Base-by-base conservation (phyloP, 2,888 invertebrate genomes). In the Brenthis hecate region DNA sequence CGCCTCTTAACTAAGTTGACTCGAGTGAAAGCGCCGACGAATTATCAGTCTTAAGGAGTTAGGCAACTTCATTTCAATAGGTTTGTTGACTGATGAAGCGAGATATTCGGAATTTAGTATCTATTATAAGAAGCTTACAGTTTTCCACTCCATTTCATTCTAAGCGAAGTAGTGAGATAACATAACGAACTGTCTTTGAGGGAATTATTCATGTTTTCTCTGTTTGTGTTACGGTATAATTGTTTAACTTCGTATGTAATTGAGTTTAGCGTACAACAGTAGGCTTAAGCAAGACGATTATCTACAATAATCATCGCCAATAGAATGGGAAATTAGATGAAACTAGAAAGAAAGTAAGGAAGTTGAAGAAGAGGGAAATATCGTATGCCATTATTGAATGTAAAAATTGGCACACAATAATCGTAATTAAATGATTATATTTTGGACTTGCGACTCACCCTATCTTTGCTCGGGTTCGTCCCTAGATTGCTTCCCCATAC, bases 71-170 rank as follows among this genome's bases (percentile, higher is more conserved):
- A 72, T 66, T 68, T 66, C 68, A 64, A 72, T 54, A 54, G 68
- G 62, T 71, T 64, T 66, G 68, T 70, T 70, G 71, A 68, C 69
- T 69, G 68, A 72, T 72, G 70, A 66, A 71, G 71, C 71, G 66
- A 63, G 65, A 71, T 71, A 65, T 71, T 54, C 66, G 54, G 63
- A 66, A 60, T 71, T 70, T 65, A 47, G 66, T 62, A 66, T 68
- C 70, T 72, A 72, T 72, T 71, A 72, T 71, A 64, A 71, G 68
- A 68, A 72, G 71, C 73, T 71, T 71, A 71, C 65, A 47, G 68
- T 74, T 68, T 74, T 74, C 74, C 72, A 72, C 72, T 75, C 71
- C 71, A 74, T 74, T 75, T 72, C 68, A 71, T 66, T 55, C 66
- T 57, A 69, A 74, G 68, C 71, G 69, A 65, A 72, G 60, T 71